These are phyloP conservation scores for Berghia stephanieae DNA, from an alignment of 1,140 invertebrate species.

Conservation along the genomic window DNA sequence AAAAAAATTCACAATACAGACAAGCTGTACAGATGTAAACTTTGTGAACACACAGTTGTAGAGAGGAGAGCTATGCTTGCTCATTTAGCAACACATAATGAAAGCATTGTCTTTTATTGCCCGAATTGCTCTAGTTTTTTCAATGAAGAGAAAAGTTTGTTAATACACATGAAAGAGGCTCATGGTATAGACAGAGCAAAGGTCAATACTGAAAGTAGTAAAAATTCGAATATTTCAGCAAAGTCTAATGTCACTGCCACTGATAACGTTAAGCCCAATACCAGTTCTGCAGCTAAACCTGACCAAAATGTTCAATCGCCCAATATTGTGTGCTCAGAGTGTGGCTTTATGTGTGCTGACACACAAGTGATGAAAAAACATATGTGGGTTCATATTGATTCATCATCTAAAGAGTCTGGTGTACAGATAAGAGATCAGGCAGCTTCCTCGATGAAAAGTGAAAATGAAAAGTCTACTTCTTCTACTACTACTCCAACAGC, in stretches of 20 bases:
- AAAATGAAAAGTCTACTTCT: constrained; percentile 19
- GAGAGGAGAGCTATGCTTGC: constrained; percentile 48
- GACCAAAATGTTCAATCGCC: constrained; percentile 19
- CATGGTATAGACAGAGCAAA: too few relatives aligned
- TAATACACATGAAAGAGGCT: constrained; percentile 28
- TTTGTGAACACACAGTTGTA: constrained; percentile 54
- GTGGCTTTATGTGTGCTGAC: constrained; percentile 57
- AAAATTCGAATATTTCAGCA: too few relatives aligned
- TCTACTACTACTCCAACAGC: neutral
- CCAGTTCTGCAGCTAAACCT: constrained; percentile 31
- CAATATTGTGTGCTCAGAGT: constrained; percentile 61
- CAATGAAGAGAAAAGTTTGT: constrained; percentile 21
- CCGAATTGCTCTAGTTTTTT: constrained; percentile 9
- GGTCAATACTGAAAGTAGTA: too few relatives aligned
- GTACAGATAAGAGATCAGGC: constrained; percentile 6
- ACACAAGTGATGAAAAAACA: constrained; percentile 54
- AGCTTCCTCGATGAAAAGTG: neutral
- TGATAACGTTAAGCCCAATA: too few relatives aligned
- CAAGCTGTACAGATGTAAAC: constrained; percentile 52
- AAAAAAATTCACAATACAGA: constrained; percentile 49
- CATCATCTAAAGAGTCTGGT: too few relatives aligned
- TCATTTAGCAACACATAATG: constrained; percentile 41
- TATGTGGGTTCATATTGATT: constrained; percentile 54
- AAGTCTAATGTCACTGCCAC: too few relatives aligned
- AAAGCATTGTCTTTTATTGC: constrained; percentile 35